Base-by-base conservation (phyloP, 1,140 invertebrate genomes). In the Drosophila varians region DNA sequence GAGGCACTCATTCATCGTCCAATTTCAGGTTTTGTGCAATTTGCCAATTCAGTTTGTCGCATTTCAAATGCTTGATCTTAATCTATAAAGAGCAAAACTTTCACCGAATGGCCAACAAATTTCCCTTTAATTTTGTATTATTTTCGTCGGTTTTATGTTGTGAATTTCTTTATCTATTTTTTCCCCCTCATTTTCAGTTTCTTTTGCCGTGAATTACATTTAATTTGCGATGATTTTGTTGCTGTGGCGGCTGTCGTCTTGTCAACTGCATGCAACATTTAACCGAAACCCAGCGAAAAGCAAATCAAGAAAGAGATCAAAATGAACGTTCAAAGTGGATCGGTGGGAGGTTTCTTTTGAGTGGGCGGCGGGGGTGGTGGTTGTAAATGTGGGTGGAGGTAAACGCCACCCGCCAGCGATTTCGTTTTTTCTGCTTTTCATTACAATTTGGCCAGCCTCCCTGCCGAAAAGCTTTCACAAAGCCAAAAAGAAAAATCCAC, bases 261-360 rank as follows among this genome's bases (percentile, higher is more conserved):
- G 78, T 84, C 78, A 83, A 83, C 78, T 78, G 74, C 78, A 82
- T 83, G 78, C 78, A 84, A 84, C 79, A 84, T 78, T 78, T 84
- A 74, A 69, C 38, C 51, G 34, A 65, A 77, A 72, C 36, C 8
- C 64, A 49, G 58, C 47, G 25, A 55, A 46, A 64, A 71, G 48
- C 58, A 51, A 47, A 34, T 49, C 12, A 46, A 61, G 51, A 62
- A 72, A 47, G 69, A 49, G 52, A 78, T 78, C 62, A 46, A 78
- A 68, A 77, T 55, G 54, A 56, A 57, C 55, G 56, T 38, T 49
- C 23, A 58, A 42, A 45, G 71, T 9, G 71, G 52, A 60, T 42
- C 51, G 48, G 21, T 54, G 23, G 51, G 19, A 21, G 12, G 21
- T 19, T 36, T 9, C 12, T 52, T n/a, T 28, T 48, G 36, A 14